A percentile compares a stretch with the other conserved stretches of the same genome.
These are phyloP conservation scores for Steatornis caripensis DNA, from an alignment of 2,113 vertebrate species.

Conservation along the genomic window DNA sequence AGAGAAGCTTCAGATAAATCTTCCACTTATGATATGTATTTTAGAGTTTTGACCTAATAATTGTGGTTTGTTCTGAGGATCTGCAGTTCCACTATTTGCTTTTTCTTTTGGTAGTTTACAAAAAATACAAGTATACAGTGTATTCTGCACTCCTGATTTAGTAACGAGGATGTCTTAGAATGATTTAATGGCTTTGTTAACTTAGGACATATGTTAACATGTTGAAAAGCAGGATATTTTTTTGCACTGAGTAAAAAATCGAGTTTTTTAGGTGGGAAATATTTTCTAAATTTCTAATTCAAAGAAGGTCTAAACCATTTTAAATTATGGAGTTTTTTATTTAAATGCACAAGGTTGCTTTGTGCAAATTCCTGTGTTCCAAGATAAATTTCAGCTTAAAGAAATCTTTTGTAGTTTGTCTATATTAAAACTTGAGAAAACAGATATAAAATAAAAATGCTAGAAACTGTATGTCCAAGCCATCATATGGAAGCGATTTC, in stretches of 20 bases:
- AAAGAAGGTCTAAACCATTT: neutral
- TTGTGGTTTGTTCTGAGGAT: neutral
- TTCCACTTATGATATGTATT: neutral
- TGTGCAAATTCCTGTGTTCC: neutral
- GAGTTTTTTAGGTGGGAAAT: neutral
- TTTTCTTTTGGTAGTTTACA: neutral
- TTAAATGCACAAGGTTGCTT: neutral
- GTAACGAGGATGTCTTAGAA: neutral
- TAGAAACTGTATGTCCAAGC: neutral
- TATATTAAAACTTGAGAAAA: neutral
- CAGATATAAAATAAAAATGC: neutral
- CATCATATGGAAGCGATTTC: neutral
- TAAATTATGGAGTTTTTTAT: rapidly evolving
- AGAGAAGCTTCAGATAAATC: neutral
- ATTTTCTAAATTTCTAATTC: neutral
- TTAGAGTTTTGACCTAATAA: neutral
- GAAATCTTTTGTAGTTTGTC: neutral
- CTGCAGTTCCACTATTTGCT: neutral
- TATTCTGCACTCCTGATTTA: neutral
- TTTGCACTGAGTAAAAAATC: neutral
- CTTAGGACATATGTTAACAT: neutral
- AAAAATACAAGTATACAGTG: neutral
- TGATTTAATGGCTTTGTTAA: neutral
- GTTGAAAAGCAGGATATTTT: neutral
- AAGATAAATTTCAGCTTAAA: neutral